Evolutionary conservation across 2,888 invertebrate genomes (phyloP), one percentile per base, ranked within the genome.

Genomic region (Meta bourneti): DNA sequence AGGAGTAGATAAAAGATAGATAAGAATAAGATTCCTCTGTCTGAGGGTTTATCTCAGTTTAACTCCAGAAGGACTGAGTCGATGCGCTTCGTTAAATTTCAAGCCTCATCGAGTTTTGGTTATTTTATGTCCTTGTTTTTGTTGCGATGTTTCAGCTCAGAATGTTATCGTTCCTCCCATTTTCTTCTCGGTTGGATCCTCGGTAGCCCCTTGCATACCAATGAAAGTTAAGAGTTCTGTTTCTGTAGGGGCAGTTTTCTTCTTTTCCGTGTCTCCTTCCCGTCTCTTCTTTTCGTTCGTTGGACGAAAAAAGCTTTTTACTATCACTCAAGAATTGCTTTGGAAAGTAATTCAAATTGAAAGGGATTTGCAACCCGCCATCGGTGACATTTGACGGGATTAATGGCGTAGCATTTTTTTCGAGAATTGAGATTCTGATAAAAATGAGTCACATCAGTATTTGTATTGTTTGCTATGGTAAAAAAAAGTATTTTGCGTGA

Each of bases 41-140:
- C 13, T 16, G 16, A 61, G 61, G 61, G 61, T 9, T 61, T 61
- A 61, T 61, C 61, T 61, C 61, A 61, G 61, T 61, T 61, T 61
- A 61, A 61, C 61, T 61, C 61, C 61, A 61, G 61, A 61, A 61
- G 61, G 61, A 61, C 61, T 61, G 61, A 61, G 61, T 61, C 61
- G 16, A 11, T 9, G 5, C 11, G 61, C 13, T 61, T 61, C 61
- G 61, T 61, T 61, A 16, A 5, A 9, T 61, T 61, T 61, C 16
- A 61, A 61, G 61, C 61, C 61, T 61, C 61, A 61, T 61, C 61
- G 61, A 61, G 61, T 61, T 16, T 61, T 11, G 61, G 61, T 61
- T 61, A 61, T 61, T 61, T 61, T 61, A 61, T 61, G 61, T 34
- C 34, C 34, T 34, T 34, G 34, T 61, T 61, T 61, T 61, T 61